Percentiles rank a stretch among this genome's conserved stretches.
phyloP scores from a whole-genome alignment of 2,113 vertebrate genomes.

The Empidonax alnorum region DNA sequence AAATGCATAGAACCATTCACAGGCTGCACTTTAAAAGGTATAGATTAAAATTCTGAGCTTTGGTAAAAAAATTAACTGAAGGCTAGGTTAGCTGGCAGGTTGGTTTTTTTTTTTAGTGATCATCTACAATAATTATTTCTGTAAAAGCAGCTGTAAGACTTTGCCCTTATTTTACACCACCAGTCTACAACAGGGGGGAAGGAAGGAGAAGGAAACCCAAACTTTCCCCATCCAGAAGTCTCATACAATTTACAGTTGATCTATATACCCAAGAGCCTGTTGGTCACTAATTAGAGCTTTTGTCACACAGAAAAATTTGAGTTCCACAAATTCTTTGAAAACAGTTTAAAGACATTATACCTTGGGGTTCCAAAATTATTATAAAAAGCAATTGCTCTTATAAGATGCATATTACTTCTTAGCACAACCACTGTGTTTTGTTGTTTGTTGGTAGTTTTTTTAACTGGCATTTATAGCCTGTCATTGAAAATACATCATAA shows the following conservation, averaged over 20 bases:
- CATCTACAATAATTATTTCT: neutral
- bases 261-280: neutral
- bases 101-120: neutral
- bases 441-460: neutral
- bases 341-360: neutral
- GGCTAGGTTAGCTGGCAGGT: neutral
- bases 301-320: neutral
- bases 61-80: neutral
- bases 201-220: neutral
- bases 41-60: neutral
- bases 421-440: neutral
- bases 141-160: neutral
- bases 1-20: neutral
- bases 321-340: neutral
- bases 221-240: neutral
- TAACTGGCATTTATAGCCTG: neutral
- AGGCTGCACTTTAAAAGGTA: neutral
- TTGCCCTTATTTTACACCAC: neutral
- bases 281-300: neutral
- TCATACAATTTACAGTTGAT: neutral
- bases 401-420: neutral
- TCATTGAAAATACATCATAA: conserved; percentile 1
- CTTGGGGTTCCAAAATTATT: neutral
- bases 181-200: neutral
- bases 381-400: neutral